phyloP scores from a whole-genome alignment of 64 coral and sea anemone genomes.

The Dendrophyllia cribrosa region DNA sequence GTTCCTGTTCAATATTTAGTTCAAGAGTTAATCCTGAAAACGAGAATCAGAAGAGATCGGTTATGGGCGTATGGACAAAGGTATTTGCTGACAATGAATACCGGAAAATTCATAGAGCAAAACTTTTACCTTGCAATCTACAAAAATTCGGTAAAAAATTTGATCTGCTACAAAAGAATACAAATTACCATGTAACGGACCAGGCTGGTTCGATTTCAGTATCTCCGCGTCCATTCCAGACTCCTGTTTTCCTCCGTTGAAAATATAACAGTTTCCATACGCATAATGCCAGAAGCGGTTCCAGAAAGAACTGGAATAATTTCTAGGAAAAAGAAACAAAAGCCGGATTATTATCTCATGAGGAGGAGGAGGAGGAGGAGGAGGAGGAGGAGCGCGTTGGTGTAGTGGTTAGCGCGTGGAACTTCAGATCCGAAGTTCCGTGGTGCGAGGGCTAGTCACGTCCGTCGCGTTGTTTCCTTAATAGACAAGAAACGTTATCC shows the following conservation, averaged over 20 bases:
- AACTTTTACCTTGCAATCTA: not conserved
- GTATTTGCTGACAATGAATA: not conserved
- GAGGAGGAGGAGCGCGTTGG: too few relatives aligned
- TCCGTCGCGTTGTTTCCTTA: too few relatives aligned
- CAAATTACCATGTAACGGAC: slow-evolving; percentile 40
- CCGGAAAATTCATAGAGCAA: not conserved
- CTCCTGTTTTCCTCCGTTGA: slow-evolving; percentile 48
- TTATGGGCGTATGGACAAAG: not conserved
- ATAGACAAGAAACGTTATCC: too few relatives aligned
- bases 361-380: not conserved
- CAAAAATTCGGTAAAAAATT: not conserved
- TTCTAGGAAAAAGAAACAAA: not conserved
- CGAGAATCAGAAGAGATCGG: not conserved
- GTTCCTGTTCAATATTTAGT: slow-evolving; percentile 55
- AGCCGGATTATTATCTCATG: not conserved
- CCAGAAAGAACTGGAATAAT: not conserved
- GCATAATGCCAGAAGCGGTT: slow-evolving; percentile 4
- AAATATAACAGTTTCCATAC: slow-evolving; percentile 6
- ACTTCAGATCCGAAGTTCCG: not conserved
- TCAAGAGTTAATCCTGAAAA: slow-evolving; percentile 63
- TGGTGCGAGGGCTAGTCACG: not conserved
- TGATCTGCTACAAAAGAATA: not conserved
- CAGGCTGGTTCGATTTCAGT: slow-evolving; percentile 67
- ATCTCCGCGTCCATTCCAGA: not conserved
- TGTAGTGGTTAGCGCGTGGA: too few relatives aligned